A percentile compares a stretch with the other conserved stretches of the same genome.
These are phyloP conservation scores for Microtus ochrogaster DNA, from an alignment of 2,113 vertebrate genomes.

Conservation along the genomic window DNA sequence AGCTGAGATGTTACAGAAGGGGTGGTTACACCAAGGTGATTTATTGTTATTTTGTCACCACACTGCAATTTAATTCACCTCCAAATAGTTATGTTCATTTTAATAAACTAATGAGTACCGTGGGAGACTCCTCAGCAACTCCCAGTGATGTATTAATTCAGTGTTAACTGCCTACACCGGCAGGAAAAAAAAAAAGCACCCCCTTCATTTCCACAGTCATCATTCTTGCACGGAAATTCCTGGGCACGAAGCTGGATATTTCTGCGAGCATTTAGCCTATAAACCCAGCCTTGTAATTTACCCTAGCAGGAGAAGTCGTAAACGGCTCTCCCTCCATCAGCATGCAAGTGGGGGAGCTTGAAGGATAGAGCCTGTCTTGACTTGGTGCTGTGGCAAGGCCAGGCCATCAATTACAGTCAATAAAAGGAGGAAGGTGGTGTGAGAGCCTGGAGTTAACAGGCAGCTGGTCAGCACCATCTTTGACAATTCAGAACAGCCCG, in stretches of 20 bases:
- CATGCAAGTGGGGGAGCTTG: background rate
- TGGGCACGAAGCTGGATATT: conserved; percentile 30
- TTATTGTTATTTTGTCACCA: conserved; percentile 50
- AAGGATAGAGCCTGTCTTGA: conserved; percentile 56
- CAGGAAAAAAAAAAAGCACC: background rate
- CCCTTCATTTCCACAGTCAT: background rate
- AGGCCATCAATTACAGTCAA: conserved; percentile 46
- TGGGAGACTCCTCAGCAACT: background rate
- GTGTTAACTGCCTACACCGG: conserved; percentile 1
- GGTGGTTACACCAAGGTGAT: background rate
- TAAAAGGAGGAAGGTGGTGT: background rate
- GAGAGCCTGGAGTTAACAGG: background rate
- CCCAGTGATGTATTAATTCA: conserved; percentile 21
- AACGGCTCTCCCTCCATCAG: conserved; percentile 25
- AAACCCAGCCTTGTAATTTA: conserved; percentile 53
- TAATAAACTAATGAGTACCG: conserved; percentile 56
- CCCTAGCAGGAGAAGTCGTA: background rate
- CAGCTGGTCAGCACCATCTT: background rate
- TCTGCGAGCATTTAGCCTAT: background rate
- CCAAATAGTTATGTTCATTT: conserved; percentile 44
- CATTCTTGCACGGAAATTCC: conserved; percentile 47
- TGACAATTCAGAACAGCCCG: conserved; percentile 22
- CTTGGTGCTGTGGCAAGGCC: conserved; percentile 45
- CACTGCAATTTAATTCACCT: conserved; percentile 40
- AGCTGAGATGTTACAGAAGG: background rate